These are phyloP conservation scores for Tokudaia muenninki DNA, from an alignment of 2,797 vertebrate species.

Conservation along the genomic window DNA sequence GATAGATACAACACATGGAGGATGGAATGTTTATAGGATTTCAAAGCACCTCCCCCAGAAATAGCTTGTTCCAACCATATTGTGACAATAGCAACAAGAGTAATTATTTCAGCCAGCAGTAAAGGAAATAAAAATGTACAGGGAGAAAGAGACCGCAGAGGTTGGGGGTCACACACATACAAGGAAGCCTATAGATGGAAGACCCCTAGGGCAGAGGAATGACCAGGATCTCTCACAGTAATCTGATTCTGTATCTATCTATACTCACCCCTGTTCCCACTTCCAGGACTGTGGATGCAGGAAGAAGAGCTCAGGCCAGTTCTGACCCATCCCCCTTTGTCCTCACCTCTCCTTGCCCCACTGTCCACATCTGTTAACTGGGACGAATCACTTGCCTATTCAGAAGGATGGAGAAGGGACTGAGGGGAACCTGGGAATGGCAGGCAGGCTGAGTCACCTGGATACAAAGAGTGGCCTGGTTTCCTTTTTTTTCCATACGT, in stretches of 20 bases:
- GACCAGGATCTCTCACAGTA: not conserved
- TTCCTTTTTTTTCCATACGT: not conserved
- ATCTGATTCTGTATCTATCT: not conserved
- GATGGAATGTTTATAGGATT: not conserved
- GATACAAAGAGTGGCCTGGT: not conserved
- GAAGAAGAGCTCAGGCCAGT: not conserved
- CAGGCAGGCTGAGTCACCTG: too few species aligned
- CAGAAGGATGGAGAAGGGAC: too few species aligned
- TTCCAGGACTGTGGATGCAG: not conserved
- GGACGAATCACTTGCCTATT: too few species aligned
- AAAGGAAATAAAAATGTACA: not conserved
- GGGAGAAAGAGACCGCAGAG: not conserved
- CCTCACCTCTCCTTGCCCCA: not conserved
- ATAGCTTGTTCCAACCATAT: not conserved
- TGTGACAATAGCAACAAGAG: not conserved
- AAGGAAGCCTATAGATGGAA: not conserved
- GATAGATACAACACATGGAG: not conserved
- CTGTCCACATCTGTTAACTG: not conserved
- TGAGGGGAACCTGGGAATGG: not conserved
- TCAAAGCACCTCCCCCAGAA: not conserved
- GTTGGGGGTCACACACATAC: too few species aligned
- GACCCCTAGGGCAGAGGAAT: rapidly evolving
- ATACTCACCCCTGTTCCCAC: not conserved
- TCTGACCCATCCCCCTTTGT: not conserved
- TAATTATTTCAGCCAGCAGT: not conserved